Conservation (phyloP, 1,140 invertebrate genomes). For the Macrobrachium nipponense region DNA sequence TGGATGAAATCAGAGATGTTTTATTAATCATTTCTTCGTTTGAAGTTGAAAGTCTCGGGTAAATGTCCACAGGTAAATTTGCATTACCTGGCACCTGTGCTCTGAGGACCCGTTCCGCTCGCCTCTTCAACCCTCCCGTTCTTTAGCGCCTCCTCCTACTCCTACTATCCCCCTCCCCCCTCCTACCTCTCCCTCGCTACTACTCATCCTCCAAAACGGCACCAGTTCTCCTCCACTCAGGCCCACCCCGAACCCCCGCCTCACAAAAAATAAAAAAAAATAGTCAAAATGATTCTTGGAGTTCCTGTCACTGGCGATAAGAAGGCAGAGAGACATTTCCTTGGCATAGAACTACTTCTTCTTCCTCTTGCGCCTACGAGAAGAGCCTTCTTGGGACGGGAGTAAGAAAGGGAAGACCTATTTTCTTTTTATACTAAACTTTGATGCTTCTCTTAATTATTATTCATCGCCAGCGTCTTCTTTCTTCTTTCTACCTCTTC, state of each 20-base stretch:
- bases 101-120: constrained; percentile 36
- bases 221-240: constrained; percentile 2
- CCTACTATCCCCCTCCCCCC: background rate
- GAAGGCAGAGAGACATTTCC: constrained; percentile 41
- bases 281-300: no score
- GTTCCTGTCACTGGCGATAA: constrained; percentile 32
- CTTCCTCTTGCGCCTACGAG: background rate
- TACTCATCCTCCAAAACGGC: background rate
- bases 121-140: constrained; percentile 2
- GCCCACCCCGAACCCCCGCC: background rate
- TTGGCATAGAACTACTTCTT: background rate
- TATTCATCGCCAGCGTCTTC: no score
- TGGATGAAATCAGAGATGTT: background rate
- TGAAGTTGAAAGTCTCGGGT: background rate
- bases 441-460: no score
- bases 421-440: background rate
- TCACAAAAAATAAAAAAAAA: background rate
- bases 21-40: background rate
- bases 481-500: no score
- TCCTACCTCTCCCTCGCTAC: background rate
- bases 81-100: constrained; percentile 29
- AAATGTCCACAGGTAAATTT: background rate
- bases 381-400: background rate
- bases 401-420: background rate
- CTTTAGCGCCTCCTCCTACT: background rate